phyloP scores from a whole-genome alignment of 2,113 vertebrate genomes.

The Hiodon tergisus region DNA sequence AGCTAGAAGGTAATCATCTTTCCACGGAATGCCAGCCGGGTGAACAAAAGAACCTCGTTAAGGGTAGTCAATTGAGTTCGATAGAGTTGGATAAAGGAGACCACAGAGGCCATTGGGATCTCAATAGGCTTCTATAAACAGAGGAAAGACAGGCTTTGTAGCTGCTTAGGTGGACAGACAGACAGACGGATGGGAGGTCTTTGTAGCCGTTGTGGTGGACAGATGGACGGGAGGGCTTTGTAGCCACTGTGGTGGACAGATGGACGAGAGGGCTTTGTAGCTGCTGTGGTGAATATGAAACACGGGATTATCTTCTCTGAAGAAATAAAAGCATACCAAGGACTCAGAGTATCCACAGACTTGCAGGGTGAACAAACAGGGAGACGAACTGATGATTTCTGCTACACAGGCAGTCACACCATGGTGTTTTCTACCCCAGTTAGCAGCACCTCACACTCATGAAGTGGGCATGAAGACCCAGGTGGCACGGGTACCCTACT shows the following conservation, averaged over 20 bases:
- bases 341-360: background rate
- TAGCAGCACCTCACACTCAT: no score
- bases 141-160: background rate
- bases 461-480: no score
- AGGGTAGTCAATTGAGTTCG: background rate
- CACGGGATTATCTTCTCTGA: background rate
- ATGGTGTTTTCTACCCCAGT: no score
- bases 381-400: slow-evolving; percentile 5
- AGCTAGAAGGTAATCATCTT: slow-evolving; percentile 8
- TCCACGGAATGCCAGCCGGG: background rate
- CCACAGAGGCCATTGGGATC: background rate
- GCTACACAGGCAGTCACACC: background rate
- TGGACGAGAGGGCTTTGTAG: background rate
- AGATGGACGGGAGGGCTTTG: background rate
- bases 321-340: background rate
- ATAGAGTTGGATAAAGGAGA: background rate
- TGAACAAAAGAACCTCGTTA: slow-evolving; percentile 2
- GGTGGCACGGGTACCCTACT: no score
- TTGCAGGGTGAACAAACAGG: background rate
- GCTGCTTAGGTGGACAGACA: background rate
- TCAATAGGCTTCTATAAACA: no score
- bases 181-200: background rate
- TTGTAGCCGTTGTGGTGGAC: background rate
- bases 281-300: background rate
- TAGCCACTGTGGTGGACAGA: background rate